Percentiles rank a stretch among this genome's conserved stretches.
phyloP scores from a whole-genome alignment of 1,140 invertebrate genomes.

The Zophobas morio region DNA sequence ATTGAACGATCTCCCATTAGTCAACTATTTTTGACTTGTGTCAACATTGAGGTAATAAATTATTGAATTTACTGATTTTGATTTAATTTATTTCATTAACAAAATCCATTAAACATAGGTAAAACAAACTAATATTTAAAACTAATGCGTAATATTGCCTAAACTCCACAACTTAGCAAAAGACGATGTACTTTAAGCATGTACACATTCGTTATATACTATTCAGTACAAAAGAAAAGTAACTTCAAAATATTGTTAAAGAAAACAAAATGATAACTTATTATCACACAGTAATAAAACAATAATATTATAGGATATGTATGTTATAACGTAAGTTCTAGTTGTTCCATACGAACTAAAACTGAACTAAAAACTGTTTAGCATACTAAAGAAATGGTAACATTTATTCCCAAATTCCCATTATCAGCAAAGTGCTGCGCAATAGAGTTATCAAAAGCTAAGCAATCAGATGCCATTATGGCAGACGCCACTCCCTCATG shows the following conservation, averaged over 20 bases:
- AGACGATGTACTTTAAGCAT: slow-evolving; percentile 8
- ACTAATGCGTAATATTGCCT: slow-evolving; percentile 8
- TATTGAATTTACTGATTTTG: slow-evolving; percentile 27
- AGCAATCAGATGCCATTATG: slow-evolving; percentile 98
- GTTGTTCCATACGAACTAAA: slow-evolving; percentile 16
- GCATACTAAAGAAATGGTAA: slow-evolving; percentile 95
- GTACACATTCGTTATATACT: slow-evolving; percentile 15
- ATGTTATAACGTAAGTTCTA: slow-evolving; percentile 16
- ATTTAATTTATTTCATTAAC: slow-evolving; percentile 28
- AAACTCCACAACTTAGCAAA: not conserved
- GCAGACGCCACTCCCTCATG: slow-evolving; percentile 98
- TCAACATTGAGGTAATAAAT: slow-evolving; percentile 30
- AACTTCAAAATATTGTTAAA: slow-evolving; percentile 8
- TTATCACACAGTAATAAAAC: slow-evolving; percentile 15
- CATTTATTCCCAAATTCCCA: slow-evolving; percentile 99
- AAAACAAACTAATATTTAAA: slow-evolving; percentile 11
- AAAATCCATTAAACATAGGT: slow-evolving; percentile 35
- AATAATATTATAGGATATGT: slow-evolving; percentile 25
- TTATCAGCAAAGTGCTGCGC: slow-evolving; percentile 99
- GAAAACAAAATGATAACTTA: slow-evolving; percentile 16
- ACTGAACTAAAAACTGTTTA: slow-evolving; percentile 48
- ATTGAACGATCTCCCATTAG: not conserved
- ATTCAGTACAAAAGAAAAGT: slow-evolving; percentile 1
- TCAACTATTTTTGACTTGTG: slow-evolving; percentile 10
- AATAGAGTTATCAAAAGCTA: slow-evolving; percentile 98